Evolutionary conservation across 2,113 vertebrate genomes (phyloP).

Genomic region (Pimephales promelas): DNA sequence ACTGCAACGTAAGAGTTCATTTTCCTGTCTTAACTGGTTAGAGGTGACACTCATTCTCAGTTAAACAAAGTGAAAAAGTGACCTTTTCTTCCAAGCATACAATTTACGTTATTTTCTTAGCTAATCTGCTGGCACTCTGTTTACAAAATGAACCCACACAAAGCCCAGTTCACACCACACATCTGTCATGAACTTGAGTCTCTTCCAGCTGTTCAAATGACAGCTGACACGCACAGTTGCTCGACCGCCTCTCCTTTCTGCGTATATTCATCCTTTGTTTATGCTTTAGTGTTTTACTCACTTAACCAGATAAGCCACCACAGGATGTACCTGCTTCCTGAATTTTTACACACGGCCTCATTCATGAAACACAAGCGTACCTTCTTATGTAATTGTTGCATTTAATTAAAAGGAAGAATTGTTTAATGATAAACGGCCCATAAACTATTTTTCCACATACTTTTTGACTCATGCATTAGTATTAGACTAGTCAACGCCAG

Average conservation of each 20-base stretch:
- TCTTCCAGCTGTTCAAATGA: slow-evolving; percentile 8
- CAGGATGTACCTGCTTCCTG: not conserved
- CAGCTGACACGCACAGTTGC: slow-evolving; percentile 42
- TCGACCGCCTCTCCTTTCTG: slow-evolving; percentile 13
- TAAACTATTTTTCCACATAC: not conserved
- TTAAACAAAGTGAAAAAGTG: not conserved
- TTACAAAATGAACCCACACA: not conserved
- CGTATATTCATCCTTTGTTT: not conserved
- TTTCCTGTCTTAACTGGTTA: slow-evolving; percentile 17
- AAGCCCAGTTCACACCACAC: not conserved
- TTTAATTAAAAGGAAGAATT: not conserved
- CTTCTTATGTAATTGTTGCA: not conserved
- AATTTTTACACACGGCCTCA: not conserved
- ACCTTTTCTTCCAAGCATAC: not conserved
- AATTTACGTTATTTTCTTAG: not conserved
- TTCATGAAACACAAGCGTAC: not conserved
- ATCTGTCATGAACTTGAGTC: slow-evolving; percentile 5
- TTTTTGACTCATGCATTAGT: slow-evolving; percentile 5
- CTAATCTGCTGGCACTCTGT: not conserved
- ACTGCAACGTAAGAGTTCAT: slow-evolving; percentile 42
- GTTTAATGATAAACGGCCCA: not conserved
- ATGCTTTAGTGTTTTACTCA: not conserved
- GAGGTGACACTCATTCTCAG: not conserved
- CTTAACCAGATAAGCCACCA: slow-evolving; percentile 11
- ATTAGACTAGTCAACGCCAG: slow-evolving; percentile 3